Base-by-base conservation (phyloP, 2,113 vertebrate genomes). In the Terrapene triunguis region DNA sequence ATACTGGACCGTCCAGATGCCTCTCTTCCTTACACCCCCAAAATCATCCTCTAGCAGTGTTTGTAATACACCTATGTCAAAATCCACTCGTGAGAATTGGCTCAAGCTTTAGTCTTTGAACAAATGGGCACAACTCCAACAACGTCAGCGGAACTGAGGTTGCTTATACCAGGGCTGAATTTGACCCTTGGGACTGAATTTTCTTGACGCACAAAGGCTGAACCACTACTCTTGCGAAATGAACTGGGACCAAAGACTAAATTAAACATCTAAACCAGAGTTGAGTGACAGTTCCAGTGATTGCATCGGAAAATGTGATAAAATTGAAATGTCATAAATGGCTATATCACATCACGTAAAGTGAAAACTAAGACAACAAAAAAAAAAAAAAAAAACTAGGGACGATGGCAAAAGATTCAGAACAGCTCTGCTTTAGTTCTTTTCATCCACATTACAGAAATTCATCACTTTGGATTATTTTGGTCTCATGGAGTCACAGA, bases 251-350 rank as follows among this genome's bases (percentile, higher is more conserved):
- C 48, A 6, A 32, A 78, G 11, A 22, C 27, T 44, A 83, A 53
- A 21, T 32, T 88, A 38, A 19, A 85, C 51, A 19, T 1, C 1
- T 54, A 4, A 21, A 72, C 21, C 32, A 27, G 10, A 1, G 0
- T 1, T 2, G n/a, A 47, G 38, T 10, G 17, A 21, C 62, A 6
- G 35, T 35, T 55, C 74, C 29, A 2, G 38, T 2, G 8, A 4
- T 12, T 19, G 13, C 0, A 0, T 42, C 9, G 19, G 62, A n/a
- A 42, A 87, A 21, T 32, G 9, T 4, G 35, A 5, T 32, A 11
- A 38, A 32, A 29, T 10, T 6, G 55, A 80, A 65, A 6, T 16
- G 19, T 24, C 89, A 5, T 6, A 65, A 4, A 32, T 44, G 53
- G 35, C 51, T 16, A 38, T 4, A 1, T 29, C 48, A 5, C 44